Conservation (phyloP, 2,113 vertebrate species). For the Chiloscyllium plagiosum region DNA sequence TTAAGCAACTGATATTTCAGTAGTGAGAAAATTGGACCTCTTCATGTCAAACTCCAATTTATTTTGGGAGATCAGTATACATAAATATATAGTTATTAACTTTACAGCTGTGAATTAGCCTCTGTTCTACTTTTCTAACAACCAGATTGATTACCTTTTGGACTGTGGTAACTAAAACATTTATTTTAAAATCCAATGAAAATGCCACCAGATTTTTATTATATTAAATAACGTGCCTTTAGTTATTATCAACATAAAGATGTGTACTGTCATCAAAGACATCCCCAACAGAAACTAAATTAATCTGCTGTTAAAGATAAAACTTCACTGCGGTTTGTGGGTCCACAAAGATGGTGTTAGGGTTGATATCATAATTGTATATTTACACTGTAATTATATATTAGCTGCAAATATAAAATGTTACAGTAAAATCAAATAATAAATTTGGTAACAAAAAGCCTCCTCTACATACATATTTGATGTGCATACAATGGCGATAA, state of each 20-base stretch:
- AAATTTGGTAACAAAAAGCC: not conserved
- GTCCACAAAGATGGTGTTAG: not conserved
- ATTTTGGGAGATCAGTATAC: not conserved
- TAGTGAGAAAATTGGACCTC: not conserved
- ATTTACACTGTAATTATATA: not conserved
- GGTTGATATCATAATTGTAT: not conserved
- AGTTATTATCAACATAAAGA: not conserved
- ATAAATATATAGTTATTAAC: slow-evolving; percentile 19
- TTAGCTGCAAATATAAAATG: not conserved
- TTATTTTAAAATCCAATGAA: slow-evolving; percentile 17
- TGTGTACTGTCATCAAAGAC: not conserved
- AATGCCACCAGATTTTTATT: not conserved
- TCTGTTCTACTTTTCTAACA: slow-evolving; percentile 16
- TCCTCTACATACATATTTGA: not conserved
- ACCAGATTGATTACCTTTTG: not conserved
- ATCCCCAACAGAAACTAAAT: not conserved
- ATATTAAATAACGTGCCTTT: not conserved
- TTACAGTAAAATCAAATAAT: not conserved
- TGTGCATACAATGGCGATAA: not conserved
- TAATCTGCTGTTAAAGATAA: not conserved
- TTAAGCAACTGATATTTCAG: slow-evolving; percentile 13
- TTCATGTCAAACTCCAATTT: not conserved
- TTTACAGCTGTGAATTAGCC: not conserved
- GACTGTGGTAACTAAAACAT: not conserved
- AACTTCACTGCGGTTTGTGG: not conserved